These are phyloP conservation scores for Chesias legatella DNA, from an alignment of 2,888 invertebrate genomes.

Conservation along the genomic window DNA sequence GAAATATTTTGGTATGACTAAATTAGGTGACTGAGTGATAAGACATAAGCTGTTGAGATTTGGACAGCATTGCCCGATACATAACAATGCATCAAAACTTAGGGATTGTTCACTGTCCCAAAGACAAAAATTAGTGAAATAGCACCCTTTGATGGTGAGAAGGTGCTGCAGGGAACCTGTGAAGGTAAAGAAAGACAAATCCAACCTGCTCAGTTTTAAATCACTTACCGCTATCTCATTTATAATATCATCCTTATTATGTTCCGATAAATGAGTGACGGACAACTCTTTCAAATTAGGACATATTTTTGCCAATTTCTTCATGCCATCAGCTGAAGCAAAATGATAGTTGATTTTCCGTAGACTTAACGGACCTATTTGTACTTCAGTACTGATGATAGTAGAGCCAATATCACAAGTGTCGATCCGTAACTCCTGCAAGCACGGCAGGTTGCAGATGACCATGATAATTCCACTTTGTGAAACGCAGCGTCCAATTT, in stretches of 20 bases:
- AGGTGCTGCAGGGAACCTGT: slow-evolving; percentile 62
- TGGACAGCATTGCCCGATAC: slow-evolving; percentile 64
- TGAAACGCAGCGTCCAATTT: slow-evolving; percentile 68
- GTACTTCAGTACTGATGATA: slow-evolving; percentile 54
- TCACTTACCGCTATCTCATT: slow-evolving; percentile 63
- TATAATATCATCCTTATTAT: slow-evolving; percentile 67
- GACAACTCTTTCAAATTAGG: slow-evolving; percentile 65
- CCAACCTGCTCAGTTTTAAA: slow-evolving; percentile 54
- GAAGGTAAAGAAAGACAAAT: slow-evolving; percentile 71
- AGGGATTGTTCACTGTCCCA: slow-evolving; percentile 71
- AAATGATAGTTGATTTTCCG: slow-evolving; percentile 72
- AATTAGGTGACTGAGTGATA: slow-evolving; percentile 64
- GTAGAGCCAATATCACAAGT: slow-evolving; percentile 76
- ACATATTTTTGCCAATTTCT: slow-evolving; percentile 65
- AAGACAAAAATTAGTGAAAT: slow-evolving; percentile 68
- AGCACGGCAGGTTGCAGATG: slow-evolving; percentile 58
- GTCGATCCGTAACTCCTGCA: slow-evolving; percentile 70
- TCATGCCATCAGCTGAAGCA: slow-evolving; percentile 66
- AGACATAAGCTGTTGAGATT: slow-evolving; percentile 63
- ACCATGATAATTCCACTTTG: slow-evolving; percentile 68
- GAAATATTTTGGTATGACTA: slow-evolving; percentile 58
- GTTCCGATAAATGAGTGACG: slow-evolving; percentile 66
- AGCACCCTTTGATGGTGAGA: slow-evolving; percentile 58
- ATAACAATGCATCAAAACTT: slow-evolving; percentile 58
- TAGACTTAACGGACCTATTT: slow-evolving; percentile 64